These are phyloP conservation scores for Euplagia quadripunctaria DNA, from an alignment of 2,888 invertebrate species.

Conservation along the genomic window DNA sequence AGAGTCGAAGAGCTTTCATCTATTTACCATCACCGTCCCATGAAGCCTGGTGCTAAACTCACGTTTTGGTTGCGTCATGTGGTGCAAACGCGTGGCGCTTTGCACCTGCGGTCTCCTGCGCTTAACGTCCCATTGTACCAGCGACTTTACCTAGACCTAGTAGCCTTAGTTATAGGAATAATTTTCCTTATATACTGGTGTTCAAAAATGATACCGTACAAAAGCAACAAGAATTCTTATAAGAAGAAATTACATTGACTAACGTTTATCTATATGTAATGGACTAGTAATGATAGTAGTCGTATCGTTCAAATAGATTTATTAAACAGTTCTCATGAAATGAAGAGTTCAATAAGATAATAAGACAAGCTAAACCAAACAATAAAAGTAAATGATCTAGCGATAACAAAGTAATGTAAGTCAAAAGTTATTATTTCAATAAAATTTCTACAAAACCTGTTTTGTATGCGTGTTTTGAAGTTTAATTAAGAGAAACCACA, in stretches of 20 bases:
- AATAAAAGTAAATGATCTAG: too few relatives aligned
- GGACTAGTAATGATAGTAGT: not conserved
- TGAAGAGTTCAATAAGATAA: too few relatives aligned
- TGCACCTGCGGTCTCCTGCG: conserved; percentile 73
- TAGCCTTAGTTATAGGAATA: conserved; percentile 29
- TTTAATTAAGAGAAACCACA: too few relatives aligned
- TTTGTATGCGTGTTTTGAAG: too few relatives aligned
- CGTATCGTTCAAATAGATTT: too few relatives aligned
- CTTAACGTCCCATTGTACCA: conserved; percentile 58
- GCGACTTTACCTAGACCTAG: conserved; percentile 67
- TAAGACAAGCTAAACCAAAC: too few relatives aligned
- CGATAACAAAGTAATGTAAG: too few relatives aligned
- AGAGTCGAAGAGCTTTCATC: conserved; percentile 55
- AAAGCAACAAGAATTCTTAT: not conserved
- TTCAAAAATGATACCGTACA: not conserved
- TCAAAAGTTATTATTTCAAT: too few relatives aligned
- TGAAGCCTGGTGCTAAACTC: conserved; percentile 86
- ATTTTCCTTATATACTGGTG: not conserved
- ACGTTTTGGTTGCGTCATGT: conserved; percentile 91
- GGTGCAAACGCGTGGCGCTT: conserved; percentile 85
- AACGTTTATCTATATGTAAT: not conserved
- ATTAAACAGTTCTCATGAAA: too few relatives aligned
- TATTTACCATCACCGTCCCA: conserved; percentile 74
- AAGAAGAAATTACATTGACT: not conserved
- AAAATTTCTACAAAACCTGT: too few relatives aligned